These are phyloP conservation scores for Prunella strophiata DNA, from an alignment of 2,797 vertebrate species.

Conservation along the genomic window DNA sequence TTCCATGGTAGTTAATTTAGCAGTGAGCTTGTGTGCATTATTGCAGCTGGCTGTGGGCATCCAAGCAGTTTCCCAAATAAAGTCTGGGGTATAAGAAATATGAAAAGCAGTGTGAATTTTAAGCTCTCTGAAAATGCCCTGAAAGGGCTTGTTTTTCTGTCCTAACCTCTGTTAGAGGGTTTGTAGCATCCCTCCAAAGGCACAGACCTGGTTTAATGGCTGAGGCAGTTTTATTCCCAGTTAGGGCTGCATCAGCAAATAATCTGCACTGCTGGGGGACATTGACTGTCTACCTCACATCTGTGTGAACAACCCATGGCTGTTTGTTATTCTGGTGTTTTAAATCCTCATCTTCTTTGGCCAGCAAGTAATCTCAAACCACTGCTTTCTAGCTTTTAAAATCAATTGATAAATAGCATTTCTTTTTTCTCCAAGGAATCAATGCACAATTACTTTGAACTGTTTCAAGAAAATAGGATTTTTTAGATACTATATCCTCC, in stretches of 20 bases:
- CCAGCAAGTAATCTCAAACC: conserved; percentile 49
- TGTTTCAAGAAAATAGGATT: conserved; percentile 41
- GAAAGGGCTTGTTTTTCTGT: not conserved
- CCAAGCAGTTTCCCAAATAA: not conserved
- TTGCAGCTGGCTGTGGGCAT: not conserved
- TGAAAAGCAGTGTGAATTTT: not conserved
- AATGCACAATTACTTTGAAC: conserved; percentile 43
- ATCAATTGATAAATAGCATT: conserved; percentile 53
- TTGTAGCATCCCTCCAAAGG: not conserved
- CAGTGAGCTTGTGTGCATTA: not conserved
- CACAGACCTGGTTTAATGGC: not conserved
- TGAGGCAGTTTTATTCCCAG: not conserved
- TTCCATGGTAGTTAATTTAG: accelerated
- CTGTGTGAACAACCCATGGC: not conserved
- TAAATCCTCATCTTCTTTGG: conserved; percentile 43
- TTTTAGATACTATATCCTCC: not conserved
- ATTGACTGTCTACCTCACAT: not conserved
- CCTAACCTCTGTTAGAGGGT: not conserved
- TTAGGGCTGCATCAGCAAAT: conserved; percentile 28
- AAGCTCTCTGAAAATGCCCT: not conserved
- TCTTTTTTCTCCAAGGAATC: conserved; percentile 37
- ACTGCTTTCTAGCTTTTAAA: conserved; percentile 56
- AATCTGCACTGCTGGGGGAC: not conserved
- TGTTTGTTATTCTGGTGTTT: conserved; percentile 50
- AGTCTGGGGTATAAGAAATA: not conserved